Percentiles rank a stretch among this genome's conserved stretches.
Conservation (phyloP, 2,888 invertebrate genomes). For the Nomada ruficornis region DNA sequence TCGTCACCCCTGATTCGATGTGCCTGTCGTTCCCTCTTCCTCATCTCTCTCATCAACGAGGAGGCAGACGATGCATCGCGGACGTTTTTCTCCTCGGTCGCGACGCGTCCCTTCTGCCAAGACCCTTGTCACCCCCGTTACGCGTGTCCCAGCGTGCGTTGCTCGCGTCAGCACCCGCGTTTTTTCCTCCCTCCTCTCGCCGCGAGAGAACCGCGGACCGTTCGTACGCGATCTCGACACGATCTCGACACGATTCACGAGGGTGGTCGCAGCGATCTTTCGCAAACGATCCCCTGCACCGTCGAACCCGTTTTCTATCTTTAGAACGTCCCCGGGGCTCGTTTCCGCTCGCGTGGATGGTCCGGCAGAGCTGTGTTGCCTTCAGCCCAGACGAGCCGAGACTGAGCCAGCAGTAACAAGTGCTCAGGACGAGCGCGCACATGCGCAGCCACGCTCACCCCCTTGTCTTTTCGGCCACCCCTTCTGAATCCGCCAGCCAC, state of each 20-base stretch:
- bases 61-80: too few relatives aligned
- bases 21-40: constrained; percentile 26
- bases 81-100: too few relatives aligned
- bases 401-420: constrained; percentile 81
- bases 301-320: constrained; percentile 57
- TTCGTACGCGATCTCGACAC: neutral
- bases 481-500: neutral
- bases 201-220: too few relatives aligned
- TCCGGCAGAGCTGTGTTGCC: constrained; percentile 73
- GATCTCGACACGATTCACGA: neutral
- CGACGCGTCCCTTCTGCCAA: constrained; percentile 5
- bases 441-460: constrained; percentile 62
- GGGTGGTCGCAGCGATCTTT: constrained; percentile 3
- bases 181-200: neutral
- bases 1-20: neutral
- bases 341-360: constrained; percentile 40
- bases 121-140: neutral
- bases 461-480: constrained; percentile 37
- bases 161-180: neutral
- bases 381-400: constrained; percentile 82
- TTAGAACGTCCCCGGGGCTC: constrained; percentile 68
- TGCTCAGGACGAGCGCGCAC: constrained; percentile 73
- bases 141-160: constrained; percentile 21
- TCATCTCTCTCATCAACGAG: constrained; percentile 20
- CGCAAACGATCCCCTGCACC: constrained; percentile 4